These are phyloP conservation scores for Trypoxylon attenuatum DNA, from an alignment of 2,888 invertebrate species.

Conservation along the genomic window DNA sequence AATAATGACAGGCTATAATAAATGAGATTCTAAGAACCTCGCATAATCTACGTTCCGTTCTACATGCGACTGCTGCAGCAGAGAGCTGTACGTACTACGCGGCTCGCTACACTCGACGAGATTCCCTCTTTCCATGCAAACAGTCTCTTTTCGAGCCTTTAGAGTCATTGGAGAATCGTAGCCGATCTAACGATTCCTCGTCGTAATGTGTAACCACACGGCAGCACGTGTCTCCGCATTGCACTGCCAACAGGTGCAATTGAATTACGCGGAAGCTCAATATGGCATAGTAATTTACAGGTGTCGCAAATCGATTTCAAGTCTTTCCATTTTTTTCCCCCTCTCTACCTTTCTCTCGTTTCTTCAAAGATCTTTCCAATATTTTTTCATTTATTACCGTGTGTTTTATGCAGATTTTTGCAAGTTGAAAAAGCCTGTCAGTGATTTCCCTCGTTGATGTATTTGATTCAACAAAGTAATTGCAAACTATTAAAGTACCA, in stretches of 20 bases:
- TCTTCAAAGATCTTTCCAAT: no score
- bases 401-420: no score
- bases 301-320: no score
- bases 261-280: background rate
- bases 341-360: no score
- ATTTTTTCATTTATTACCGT: no score
- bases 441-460: no score
- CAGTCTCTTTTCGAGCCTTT: slow-evolving; percentile 20
- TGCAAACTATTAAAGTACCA: no score
- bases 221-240: background rate
- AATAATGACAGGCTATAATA: no score
- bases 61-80: slow-evolving; percentile 32
- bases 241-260: background rate
- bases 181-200: slow-evolving; percentile 40
- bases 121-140: slow-evolving; percentile 39
- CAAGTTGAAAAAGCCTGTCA: no score
- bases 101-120: slow-evolving; percentile 18
- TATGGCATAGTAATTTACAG: slow-evolving; percentile 11
- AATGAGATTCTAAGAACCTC: slow-evolving; percentile 20
- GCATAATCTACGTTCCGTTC: slow-evolving; percentile 46
- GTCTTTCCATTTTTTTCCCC: no score
- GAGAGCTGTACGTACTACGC: slow-evolving; percentile 20
- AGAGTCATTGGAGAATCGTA: no score
- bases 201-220: slow-evolving; percentile 9
- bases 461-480: no score